Percentiles rank a stretch among this genome's conserved stretches.
Evolutionary conservation across 2,113 vertebrate genomes (phyloP).

Genomic region (Tyrannus savana): DNA sequence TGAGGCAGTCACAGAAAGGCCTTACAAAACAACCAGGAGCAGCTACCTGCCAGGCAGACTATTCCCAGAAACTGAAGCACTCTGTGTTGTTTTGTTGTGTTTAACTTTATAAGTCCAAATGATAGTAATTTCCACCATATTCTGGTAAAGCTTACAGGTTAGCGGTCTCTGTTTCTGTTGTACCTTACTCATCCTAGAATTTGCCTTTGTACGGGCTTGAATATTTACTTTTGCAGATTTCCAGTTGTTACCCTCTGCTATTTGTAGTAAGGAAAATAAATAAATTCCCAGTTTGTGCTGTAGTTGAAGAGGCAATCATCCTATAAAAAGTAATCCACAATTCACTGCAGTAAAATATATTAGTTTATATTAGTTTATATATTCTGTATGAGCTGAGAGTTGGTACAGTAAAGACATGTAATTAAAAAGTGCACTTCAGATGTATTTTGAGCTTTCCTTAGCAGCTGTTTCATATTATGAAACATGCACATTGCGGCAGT

Average conservation of each 20-base stretch:
- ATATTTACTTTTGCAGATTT: background rate
- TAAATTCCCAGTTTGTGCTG: background rate
- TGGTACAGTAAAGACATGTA: background rate
- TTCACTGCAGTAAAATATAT: background rate
- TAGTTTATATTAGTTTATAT: background rate
- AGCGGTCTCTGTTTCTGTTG: background rate
- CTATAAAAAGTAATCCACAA: background rate
- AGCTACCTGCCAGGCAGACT: background rate
- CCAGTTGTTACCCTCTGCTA: background rate
- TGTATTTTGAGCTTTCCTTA: slow-evolving; percentile 18
- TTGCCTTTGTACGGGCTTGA: background rate
- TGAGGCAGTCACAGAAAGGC: background rate
- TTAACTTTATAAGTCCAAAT: background rate
- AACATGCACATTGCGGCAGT: background rate
- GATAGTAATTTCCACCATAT: background rate
- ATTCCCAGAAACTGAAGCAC: background rate
- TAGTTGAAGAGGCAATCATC: slow-evolving; percentile 6
- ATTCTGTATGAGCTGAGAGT: background rate
- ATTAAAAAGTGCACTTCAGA: slow-evolving; percentile 31
- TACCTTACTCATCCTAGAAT: background rate
- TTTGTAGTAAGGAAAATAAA: slow-evolving; percentile 13
- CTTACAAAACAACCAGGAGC: background rate
- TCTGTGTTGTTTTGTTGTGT: background rate
- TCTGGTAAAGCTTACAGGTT: background rate
- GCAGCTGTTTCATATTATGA: slow-evolving; percentile 46